Percentiles rank a stretch among this genome's conserved stretches.
These are phyloP conservation scores for Sarcophaga carnaria DNA, from an alignment of 2,888 invertebrate genomes.

Conservation along the genomic window DNA sequence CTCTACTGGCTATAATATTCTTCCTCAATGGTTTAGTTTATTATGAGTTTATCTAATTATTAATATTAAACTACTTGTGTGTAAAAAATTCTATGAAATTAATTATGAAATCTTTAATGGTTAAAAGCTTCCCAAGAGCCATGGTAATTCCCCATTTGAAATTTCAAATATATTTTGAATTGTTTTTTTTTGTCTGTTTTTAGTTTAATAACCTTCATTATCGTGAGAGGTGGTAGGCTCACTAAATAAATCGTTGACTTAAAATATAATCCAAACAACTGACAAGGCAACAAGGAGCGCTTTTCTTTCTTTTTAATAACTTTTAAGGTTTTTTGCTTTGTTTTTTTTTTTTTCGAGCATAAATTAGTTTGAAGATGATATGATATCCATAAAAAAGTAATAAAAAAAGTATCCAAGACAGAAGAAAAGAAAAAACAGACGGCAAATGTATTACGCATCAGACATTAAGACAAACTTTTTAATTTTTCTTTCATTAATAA, in stretches of 20 bases:
- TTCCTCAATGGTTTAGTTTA: too few relatives aligned
- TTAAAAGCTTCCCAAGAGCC: too few relatives aligned
- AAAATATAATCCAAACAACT: not conserved
- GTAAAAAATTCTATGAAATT: too few relatives aligned
- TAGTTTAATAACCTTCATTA: not conserved
- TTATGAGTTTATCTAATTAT: too few relatives aligned
- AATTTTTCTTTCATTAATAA: constrained; percentile 58
- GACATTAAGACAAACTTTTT: constrained; percentile 47
- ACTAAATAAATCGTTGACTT: not conserved
- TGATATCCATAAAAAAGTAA: constrained; percentile 29
- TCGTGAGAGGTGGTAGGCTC: not conserved
- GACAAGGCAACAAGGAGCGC: not conserved
- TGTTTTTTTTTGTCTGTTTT: too few relatives aligned
- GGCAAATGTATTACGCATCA: constrained; percentile 37
- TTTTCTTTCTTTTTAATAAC: constrained; percentile 13
- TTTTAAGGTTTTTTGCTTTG: not conserved
- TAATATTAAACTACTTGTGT: too few relatives aligned
- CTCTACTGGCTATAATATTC: too few relatives aligned
- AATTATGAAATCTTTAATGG: too few relatives aligned
- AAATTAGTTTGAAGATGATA: constrained; percentile 49
- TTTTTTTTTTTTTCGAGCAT: constrained; percentile 10
- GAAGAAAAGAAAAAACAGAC: not conserved
- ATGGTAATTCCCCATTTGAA: too few relatives aligned
- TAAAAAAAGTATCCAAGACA: constrained; percentile 9
- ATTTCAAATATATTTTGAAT: not conserved